Base-by-base conservation (phyloP, 2,113 vertebrate genomes). In the Arizona elegans region DNA sequence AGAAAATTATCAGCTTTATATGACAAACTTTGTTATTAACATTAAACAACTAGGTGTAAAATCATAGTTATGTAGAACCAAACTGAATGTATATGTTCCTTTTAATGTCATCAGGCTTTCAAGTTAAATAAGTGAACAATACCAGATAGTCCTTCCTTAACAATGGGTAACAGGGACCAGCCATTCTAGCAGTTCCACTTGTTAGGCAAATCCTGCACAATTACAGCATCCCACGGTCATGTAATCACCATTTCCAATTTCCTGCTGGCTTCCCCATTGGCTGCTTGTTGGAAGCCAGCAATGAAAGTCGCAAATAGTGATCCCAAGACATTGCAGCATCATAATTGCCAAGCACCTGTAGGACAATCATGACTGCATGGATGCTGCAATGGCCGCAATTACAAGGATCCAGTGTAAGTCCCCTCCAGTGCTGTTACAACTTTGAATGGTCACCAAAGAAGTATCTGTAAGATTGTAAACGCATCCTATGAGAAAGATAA, bases 11-110 rank as follows among this genome's bases (percentile, higher is more conserved):
- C 52, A 91, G 21, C 75, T 50, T 33, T 21, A n/a, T 23, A 10
- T 59, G 85, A 55, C 38, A 62, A 7, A 38, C 26, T 50, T 1
- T 2, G 1, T 81, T 89, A 0, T 56, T 55, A 86, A 23, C 24
- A 13, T 81, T 87, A 92, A 89, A 38, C 50, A 91, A 52, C 53
- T 21, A 93, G 62, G 91, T 86, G 52, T 88, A 87, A 94, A 95
- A 86, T 24, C 13, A 53, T 26, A 24, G 47, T 54, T 38, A 50
- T 50, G n/a, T 88, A 33, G 88, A 88, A 93, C 24, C 75, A 65
- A 10, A 38, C n/a, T n/a, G 26, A 33, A 53, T 55, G 5, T 50
- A 85, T 55, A 56, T 91, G 12, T 50, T 91, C n/a, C 55, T 17
- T 87, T 75, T 47, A 13, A 33, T 91, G 6, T n/a, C 12, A 54